Conservation (phyloP, 2,888 invertebrate species). For the Drepanosiphum platanoidis region DNA sequence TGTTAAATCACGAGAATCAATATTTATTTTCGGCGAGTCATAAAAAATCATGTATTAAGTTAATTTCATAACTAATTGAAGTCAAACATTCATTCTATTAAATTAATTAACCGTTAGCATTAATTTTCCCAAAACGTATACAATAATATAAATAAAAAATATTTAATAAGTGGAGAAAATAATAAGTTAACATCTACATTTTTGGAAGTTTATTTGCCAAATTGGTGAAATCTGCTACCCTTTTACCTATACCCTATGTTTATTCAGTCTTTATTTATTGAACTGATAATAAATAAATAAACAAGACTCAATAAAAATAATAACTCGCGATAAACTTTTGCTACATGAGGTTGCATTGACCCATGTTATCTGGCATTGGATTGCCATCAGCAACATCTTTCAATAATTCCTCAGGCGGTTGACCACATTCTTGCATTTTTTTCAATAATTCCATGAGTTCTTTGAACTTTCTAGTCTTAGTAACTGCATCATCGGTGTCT, state of each 20-base stretch:
- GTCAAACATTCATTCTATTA: not conserved
- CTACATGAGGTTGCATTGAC: slow-evolving; percentile 54
- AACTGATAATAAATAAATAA: slow-evolving; percentile 55
- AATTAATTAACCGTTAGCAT: not conserved
- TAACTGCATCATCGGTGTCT: slow-evolving; percentile 57
- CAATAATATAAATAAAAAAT: no score
- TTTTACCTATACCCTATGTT: slow-evolving; percentile 53
- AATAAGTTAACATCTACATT: not conserved
- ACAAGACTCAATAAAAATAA: slow-evolving; percentile 44
- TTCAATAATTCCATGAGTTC: slow-evolving; percentile 62
- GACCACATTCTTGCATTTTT: slow-evolving; percentile 63
- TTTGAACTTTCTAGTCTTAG: slow-evolving; percentile 60
- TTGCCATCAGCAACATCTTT: slow-evolving; percentile 30
- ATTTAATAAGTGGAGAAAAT: not conserved
- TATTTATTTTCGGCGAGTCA: no score
- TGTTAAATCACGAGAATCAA: no score
- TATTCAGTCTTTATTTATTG: slow-evolving; percentile 57
- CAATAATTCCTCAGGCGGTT: slow-evolving; percentile 61
- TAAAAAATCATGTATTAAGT: no score
- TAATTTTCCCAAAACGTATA: not conserved
- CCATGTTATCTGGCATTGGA: slow-evolving; percentile 36
- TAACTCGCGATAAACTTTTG: not conserved
- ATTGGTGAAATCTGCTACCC: slow-evolving; percentile 41
- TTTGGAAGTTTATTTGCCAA: slow-evolving; percentile 9
- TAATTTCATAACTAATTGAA: not conserved